Base-by-base conservation (phyloP, 2,888 invertebrate species). In the Tinea semifulvella region DNA sequence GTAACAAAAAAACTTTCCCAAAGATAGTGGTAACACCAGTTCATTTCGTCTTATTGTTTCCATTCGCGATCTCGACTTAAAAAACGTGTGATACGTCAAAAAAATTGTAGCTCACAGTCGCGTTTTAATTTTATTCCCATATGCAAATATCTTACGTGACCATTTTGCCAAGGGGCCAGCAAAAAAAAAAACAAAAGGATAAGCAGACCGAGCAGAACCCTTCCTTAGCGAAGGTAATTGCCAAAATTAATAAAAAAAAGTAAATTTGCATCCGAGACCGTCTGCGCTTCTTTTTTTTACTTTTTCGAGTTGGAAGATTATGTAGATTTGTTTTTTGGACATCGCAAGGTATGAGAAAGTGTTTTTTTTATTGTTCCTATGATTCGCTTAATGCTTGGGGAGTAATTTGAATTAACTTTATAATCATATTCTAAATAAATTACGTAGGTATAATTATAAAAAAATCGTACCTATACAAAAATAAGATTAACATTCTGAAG, bases 71-170 rank as follows among this genome's bases (percentile, higher is more conserved):
- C 19, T 11, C 19, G 11, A 17, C 28, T 27, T 31, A 43, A 75
- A 77, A 73, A 79, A 74, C 77, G 79, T 79, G 79, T 72, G 79
- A 79, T 68, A 61, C 50, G 46, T 49, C 48, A 60, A 76, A 79
- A 76, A 76, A 76, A 71, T 54, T 50, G 51, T 53, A 58, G 58
- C 66, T 62, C 75, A 73, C 66, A 63, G 56, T 55, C 50, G 53
- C 8, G 53, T 59, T 65, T 65, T 75, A 73, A 76, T 74, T n/a
- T 75, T 73, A 73, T 67, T 63, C 74, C 57, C 66, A 70, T 74
- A 79, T 77, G 79, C 68, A 71, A 79, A 79, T 79, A 52, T 47
- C 57, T 57, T 65, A 77, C 79, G 79, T 79, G 79, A 79, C 77
- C 77, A 79, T 77, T 73, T 77, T 71, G 67, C 71, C 55, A 70